Evolutionary conservation across 2,113 vertebrate species (phyloP).

Genomic region (Petroica traversi): DNA sequence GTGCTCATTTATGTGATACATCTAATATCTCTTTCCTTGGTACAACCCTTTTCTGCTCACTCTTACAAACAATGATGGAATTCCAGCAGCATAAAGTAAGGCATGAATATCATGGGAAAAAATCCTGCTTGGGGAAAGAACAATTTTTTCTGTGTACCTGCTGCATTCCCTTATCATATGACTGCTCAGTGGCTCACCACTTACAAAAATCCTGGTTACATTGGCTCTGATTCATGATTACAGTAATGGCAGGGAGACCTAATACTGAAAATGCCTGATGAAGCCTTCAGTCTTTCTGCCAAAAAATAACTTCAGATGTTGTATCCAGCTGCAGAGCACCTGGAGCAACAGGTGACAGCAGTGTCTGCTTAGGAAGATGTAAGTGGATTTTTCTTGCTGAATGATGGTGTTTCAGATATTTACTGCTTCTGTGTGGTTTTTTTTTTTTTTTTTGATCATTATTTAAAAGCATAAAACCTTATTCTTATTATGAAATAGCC

Average conservation of each 20-base stretch:
- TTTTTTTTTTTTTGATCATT: neutral
- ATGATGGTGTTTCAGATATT: neutral
- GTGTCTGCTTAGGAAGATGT: neutral
- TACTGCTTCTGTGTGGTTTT: neutral
- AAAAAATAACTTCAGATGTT: neutral
- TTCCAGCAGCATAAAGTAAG: neutral
- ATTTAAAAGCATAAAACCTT: neutral
- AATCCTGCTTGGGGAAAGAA: rapidly evolving
- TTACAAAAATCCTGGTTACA: neutral
- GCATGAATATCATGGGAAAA: neutral
- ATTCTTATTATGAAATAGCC: neutral
- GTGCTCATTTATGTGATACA: neutral
- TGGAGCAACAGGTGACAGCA: neutral
- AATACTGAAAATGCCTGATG: neutral
- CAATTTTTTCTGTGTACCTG: rapidly evolving
- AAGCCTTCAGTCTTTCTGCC: neutral
- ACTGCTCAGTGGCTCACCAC: neutral
- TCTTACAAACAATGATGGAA: neutral
- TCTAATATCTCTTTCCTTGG: neutral
- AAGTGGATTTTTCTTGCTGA: neutral
- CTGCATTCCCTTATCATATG: neutral
- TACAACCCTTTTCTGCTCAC: neutral
- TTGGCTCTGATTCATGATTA: neutral
- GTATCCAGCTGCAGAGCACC: neutral
- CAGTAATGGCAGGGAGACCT: neutral